A percentile compares a stretch with the other conserved stretches of the same genome.
Evolutionary conservation across 2,888 invertebrate genomes (phyloP).

Genomic region (Heliconius ismenius): DNA sequence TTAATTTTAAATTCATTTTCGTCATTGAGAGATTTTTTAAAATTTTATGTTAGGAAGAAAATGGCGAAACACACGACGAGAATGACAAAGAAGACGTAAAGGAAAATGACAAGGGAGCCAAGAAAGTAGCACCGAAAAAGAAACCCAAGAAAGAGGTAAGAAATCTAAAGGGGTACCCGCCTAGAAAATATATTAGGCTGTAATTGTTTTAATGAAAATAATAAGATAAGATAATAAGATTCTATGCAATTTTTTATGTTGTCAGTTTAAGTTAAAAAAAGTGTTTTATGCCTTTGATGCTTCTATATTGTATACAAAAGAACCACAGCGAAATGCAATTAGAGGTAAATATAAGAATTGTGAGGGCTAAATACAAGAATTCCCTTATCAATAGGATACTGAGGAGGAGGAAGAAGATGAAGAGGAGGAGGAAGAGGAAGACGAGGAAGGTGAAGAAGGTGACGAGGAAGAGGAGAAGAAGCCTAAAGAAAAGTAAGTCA

Average conservation of each 20-base stretch:
- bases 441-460: constrained; percentile 68
- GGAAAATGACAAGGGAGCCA: constrained; percentile 70
- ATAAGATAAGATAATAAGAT: too few relatives aligned
- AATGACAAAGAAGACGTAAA: constrained; percentile 73
- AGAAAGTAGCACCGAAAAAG: constrained; percentile 72
- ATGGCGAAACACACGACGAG: constrained; percentile 77
- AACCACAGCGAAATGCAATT: neutral
- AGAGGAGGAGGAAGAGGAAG: constrained; percentile 74
- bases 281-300: too few relatives aligned
- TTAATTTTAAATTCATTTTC: neutral
- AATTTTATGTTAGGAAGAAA: constrained; percentile 65
- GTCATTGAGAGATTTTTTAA: neutral
- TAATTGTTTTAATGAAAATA: too few relatives aligned
- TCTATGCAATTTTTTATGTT: too few relatives aligned
- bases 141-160: constrained; percentile 79
- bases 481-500: constrained; percentile 69
- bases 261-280: too few relatives aligned
- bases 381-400: constrained; percentile 58
- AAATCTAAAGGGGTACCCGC: neutral
- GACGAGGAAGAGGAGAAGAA: constrained; percentile 65
- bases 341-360: neutral
- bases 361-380: neutral
- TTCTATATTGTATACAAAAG: neutral
- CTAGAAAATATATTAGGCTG: too few relatives aligned
- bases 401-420: constrained; percentile 74